phyloP scores from a whole-genome alignment of 1,140 invertebrate genomes.

The Portunus trituberculatus region DNA sequence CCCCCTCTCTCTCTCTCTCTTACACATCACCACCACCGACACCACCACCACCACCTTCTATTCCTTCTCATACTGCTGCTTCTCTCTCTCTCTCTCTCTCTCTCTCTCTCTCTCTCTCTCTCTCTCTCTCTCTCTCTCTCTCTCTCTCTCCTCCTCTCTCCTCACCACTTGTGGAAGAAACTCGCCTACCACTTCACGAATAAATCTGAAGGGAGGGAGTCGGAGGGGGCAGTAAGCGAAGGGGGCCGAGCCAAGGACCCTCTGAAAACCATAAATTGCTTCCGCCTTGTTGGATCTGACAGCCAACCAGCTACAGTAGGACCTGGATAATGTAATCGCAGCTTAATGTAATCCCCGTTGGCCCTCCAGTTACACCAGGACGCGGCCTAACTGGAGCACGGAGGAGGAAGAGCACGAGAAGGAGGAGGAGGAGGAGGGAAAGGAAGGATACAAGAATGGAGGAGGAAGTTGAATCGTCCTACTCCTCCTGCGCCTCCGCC shows the following conservation, averaged over 20 bases:
- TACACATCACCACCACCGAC: too few relatives aligned
- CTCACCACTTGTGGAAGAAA: neutral
- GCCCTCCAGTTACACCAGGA: constrained; percentile 45
- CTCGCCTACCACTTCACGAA: constrained; percentile 22
- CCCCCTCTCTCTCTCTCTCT: too few relatives aligned
- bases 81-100: too few relatives aligned
- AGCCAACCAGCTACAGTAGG: constrained; percentile 56
- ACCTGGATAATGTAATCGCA: constrained; percentile 66
- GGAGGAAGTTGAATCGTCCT: neutral
- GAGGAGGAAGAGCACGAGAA: neutral
- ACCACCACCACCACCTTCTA: too few relatives aligned
- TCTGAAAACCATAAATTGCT: constrained; percentile 50
- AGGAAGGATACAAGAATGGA: neutral
- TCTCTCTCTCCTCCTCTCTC: neutral
- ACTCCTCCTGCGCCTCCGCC: neutral
- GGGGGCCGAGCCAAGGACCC: neutral
- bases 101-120: too few relatives aligned
- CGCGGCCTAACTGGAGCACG: neutral
- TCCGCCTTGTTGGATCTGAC: constrained; percentile 52
- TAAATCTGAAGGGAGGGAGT: constrained; percentile 39
- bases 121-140: too few relatives aligned
- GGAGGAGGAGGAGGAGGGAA: neutral
- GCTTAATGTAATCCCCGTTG: constrained; percentile 56
- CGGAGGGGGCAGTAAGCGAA: neutral
- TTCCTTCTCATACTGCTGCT: too few relatives aligned